phyloP scores from a whole-genome alignment of 2,888 invertebrate genomes.

The Tupiocoris notatus region DNA sequence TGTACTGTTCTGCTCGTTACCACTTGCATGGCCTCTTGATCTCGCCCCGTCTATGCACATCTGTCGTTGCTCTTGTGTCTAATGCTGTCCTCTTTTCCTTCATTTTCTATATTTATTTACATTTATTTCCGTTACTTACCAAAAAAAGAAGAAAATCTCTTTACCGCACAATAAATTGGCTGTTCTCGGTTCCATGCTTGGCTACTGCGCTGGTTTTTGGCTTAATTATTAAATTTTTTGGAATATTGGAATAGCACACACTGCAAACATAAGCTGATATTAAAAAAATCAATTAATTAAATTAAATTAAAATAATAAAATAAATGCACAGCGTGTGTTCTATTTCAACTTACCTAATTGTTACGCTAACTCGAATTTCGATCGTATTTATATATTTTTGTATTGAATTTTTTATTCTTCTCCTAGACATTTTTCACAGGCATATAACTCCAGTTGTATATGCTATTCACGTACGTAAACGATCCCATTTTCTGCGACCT shows the following conservation, averaged over 20 bases:
- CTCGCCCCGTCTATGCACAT: background rate
- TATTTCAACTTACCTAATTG: too few relatives aligned
- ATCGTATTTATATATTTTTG: background rate
- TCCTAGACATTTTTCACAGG: slow-evolving; percentile 10
- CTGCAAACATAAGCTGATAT: background rate
- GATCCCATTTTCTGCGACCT: background rate
- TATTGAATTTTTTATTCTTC: background rate
- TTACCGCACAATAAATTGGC: slow-evolving; percentile 47
- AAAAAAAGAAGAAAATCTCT: background rate
- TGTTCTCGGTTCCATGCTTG: slow-evolving; percentile 47
- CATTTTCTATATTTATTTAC: background rate
- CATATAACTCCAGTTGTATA: slow-evolving; percentile 14
- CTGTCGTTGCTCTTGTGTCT: background rate
- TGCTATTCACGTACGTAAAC: slow-evolving; percentile 12
- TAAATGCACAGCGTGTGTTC: too few relatives aligned
- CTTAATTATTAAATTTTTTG: slow-evolving; percentile 39
- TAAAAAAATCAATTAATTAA: background rate
- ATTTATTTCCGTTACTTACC: background rate
- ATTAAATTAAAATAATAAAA: too few relatives aligned
- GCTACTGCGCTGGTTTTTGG: slow-evolving; percentile 48
- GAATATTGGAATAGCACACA: slow-evolving; percentile 41
- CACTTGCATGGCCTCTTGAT: background rate
- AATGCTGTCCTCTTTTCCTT: background rate
- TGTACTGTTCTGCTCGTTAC: background rate
- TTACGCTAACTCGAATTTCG: background rate